Evolutionary conservation across 2,888 invertebrate genomes (phyloP), one percentile per base, ranked within the genome.

Genomic region (Epinotia brunnichana): DNA sequence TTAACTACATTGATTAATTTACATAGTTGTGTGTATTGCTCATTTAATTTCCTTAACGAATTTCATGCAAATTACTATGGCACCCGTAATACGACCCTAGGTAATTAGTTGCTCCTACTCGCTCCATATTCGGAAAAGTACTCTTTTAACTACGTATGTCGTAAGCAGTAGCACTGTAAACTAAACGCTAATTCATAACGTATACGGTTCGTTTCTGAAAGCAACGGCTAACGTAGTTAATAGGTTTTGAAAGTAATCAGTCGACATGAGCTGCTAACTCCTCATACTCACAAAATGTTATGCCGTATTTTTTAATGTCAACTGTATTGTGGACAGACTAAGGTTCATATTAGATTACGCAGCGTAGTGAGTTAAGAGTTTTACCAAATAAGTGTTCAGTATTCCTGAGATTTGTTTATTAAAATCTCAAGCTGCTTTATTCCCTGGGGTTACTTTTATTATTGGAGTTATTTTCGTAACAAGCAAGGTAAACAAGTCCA

Each of bases 21-120:
- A 48, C 48, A 61, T 67, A 71, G 54, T 63, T 17, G 44, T 54
- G 10, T 60, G 59, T 72, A 72, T 56, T 72, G 72, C 72, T 56
- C 67, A 67, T 72, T 68, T 72, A 54, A 72, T 56, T 62, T 61
- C 35, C 67, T 48, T 56, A n/a, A 35, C 71, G 71, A 61, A 72
- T 72, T 72, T 67, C 61, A 62, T 70, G 67, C 71, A 67, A 62
- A 72, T 62, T 62, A 64, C 70, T 48, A 59, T 44, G 35, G 15
- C 29, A 54, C 61, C 54, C 44, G 48, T 67, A 66, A 70, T 64
- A 67, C 61, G 54, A 56, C 62, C 71, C 54, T 56, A 57, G 56
- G 61, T 61, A 56, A 72, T 72, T 72, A 70, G 53, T 24, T 41
- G 51, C 60, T 60, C 60, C 51, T 35, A 70, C 61, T 44, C 17